A percentile compares a stretch with the other conserved stretches of the same genome.
Evolutionary conservation across 2,113 vertebrate species (phyloP).

Genomic region (Spheniscus mendiculus): DNA sequence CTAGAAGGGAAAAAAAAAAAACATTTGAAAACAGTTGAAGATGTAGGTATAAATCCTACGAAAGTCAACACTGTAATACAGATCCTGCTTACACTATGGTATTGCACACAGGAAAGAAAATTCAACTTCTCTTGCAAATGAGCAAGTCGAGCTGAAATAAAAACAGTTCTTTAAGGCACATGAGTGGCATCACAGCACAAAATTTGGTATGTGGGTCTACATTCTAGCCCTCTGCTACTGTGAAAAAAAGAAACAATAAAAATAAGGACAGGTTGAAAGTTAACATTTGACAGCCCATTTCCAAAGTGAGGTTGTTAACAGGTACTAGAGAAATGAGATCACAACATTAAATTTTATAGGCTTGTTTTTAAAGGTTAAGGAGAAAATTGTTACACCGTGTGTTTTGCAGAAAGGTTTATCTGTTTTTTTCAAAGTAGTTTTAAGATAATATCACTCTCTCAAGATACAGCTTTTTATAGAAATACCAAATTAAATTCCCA

Average conservation of each 20-base stretch:
- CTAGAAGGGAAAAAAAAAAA: background rate
- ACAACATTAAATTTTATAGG: background rate
- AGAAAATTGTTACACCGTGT: background rate
- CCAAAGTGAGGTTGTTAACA: background rate
- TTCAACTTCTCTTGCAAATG: background rate
- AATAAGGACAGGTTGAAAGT: background rate
- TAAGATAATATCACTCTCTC: background rate
- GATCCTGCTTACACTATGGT: background rate
- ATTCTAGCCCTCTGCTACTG: background rate
- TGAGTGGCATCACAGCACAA: background rate
- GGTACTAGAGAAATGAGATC: conserved; percentile 7
- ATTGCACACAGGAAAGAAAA: background rate
- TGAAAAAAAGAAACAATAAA: background rate
- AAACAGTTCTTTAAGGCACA: background rate
- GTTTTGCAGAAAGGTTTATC: background rate
- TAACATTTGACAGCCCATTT: background rate
- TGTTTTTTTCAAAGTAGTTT: background rate
- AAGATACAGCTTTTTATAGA: background rate
- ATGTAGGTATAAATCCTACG: background rate
- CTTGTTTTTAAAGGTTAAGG: conserved; percentile 22
- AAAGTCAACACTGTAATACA: background rate
- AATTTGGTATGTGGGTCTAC: background rate
- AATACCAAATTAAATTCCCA: background rate
- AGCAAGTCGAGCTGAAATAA: background rate
- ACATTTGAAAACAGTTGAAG: background rate